A percentile compares a stretch with the other conserved stretches of the same genome.
These are phyloP conservation scores for Spodoptera litura DNA, from an alignment of 1,140 invertebrate species.

Conservation along the genomic window DNA sequence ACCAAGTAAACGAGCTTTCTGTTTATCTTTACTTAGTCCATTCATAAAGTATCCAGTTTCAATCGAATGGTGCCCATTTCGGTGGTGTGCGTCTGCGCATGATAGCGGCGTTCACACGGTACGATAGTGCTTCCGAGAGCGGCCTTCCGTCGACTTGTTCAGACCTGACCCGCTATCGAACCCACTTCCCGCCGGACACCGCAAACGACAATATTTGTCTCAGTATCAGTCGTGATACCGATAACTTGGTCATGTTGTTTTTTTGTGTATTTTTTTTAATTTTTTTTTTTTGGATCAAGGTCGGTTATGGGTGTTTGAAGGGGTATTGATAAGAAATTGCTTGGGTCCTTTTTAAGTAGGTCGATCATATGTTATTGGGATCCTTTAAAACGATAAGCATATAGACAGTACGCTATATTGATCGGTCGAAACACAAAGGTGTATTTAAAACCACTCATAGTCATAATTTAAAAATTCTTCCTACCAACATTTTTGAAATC, in stretches of 20 bases:
- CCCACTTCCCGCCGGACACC: conserved; percentile 76
- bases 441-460: too few relatives aligned
- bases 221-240: conserved; percentile 30
- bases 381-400: too few relatives aligned
- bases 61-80: conserved; percentile 51
- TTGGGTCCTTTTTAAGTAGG: too few relatives aligned
- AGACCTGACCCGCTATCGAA: conserved; percentile 61
- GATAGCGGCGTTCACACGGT: conserved; percentile 72
- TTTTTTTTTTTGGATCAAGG: conserved; percentile 26
- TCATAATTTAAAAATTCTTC: too few relatives aligned
- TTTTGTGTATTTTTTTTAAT: not conserved
- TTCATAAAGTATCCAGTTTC: conserved; percentile 41
- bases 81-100: conserved; percentile 40
- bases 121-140: conserved; percentile 67
- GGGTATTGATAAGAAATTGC: too few relatives aligned
- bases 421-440: too few relatives aligned
- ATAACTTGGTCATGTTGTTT: not conserved
- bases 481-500: too few relatives aligned
- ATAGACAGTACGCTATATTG: too few relatives aligned
- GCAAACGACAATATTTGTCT: conserved; percentile 50
- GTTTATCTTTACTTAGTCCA: not conserved
- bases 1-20: too few relatives aligned
- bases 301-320: not conserved
- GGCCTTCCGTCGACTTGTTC: conserved; percentile 69
- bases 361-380: too few relatives aligned